Percentiles rank a stretch among this genome's conserved stretches.
Evolutionary conservation across 35 echinoderm and acorn worm genomes (phyloP).

Genomic region (Eucidaris tribuloides): DNA sequence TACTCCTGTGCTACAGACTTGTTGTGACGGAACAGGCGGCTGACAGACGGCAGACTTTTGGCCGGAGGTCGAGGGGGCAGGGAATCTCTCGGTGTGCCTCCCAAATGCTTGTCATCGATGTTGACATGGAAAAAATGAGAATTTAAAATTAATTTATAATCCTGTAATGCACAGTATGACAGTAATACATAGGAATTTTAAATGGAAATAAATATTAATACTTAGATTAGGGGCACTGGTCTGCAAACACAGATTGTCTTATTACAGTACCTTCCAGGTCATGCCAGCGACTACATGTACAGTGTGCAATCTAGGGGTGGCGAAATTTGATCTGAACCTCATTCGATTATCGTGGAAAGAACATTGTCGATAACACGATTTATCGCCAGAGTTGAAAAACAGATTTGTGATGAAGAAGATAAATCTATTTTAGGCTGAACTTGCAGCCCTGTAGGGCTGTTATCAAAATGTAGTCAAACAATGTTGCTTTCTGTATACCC

Average conservation of each 20-base stretch:
- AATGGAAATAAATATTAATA: neutral
- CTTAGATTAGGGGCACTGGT: neutral
- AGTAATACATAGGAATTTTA: neutral
- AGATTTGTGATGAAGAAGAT: no score
- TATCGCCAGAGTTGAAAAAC: no score
- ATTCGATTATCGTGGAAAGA: no score
- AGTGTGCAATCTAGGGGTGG: no score
- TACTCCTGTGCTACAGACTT: conserved; percentile 45
- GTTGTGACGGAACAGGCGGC: conserved; percentile 73
- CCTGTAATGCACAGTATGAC: neutral
- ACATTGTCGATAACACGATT: no score
- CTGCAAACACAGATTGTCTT: neutral
- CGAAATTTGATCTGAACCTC: no score
- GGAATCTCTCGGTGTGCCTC: conserved; percentile 34
- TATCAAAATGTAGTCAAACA: no score
- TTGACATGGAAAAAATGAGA: neutral
- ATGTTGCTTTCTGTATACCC: no score
- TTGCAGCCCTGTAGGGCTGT: no score
- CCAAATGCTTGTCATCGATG: conserved; percentile 23
- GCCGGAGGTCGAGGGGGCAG: conserved; percentile 58
- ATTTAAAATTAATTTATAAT: neutral
- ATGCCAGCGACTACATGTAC: no score
- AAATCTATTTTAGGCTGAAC: no score
- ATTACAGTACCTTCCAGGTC: neutral
- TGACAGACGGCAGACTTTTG: conserved; percentile 89